These are phyloP conservation scores for Kryptopterus vitreolus DNA, from an alignment of 2,797 vertebrate genomes.

Conservation along the genomic window DNA sequence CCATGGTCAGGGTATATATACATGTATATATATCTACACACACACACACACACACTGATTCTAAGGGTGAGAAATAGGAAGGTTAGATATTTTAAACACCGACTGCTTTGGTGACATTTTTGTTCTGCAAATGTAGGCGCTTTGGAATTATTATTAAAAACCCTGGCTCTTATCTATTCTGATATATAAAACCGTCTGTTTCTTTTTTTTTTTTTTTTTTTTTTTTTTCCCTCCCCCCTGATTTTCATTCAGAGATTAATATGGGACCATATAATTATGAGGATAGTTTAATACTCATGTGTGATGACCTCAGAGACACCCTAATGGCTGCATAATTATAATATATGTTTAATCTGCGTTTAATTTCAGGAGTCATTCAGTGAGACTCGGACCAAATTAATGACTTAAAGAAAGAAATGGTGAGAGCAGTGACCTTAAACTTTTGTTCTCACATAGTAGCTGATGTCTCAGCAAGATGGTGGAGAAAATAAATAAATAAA, in stretches of 20 bases:
- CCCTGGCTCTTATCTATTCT: neutral
- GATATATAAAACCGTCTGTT: neutral
- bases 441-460: slow-evolving; percentile 9
- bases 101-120: neutral
- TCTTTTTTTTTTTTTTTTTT: slow-evolving; percentile 23
- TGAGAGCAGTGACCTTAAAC: slow-evolving; percentile 25
- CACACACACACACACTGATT: neutral
- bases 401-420: slow-evolving; percentile 37
- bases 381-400: slow-evolving; percentile 54
- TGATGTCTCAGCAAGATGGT: neutral
- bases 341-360: slow-evolving; percentile 60
- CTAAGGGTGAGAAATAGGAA: neutral
- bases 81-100: slow-evolving; percentile 25
- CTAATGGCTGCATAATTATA: slow-evolving; percentile 64
- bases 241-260: slow-evolving; percentile 50
- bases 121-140: neutral
- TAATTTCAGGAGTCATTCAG: slow-evolving; percentile 51
- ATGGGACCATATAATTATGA: slow-evolving; percentile 61
- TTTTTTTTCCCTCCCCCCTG: neutral
- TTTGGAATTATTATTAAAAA: neutral
- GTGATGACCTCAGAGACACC: slow-evolving; percentile 54
- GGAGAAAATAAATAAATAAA: neutral
- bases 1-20: too few relatives aligned
- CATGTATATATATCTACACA: neutral
- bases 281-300: slow-evolving; percentile 58